Evolutionary conservation across 2,797 vertebrate genomes (phyloP), one percentile per base, ranked within the genome.

Genomic region (Sebastes cheni): DNA sequence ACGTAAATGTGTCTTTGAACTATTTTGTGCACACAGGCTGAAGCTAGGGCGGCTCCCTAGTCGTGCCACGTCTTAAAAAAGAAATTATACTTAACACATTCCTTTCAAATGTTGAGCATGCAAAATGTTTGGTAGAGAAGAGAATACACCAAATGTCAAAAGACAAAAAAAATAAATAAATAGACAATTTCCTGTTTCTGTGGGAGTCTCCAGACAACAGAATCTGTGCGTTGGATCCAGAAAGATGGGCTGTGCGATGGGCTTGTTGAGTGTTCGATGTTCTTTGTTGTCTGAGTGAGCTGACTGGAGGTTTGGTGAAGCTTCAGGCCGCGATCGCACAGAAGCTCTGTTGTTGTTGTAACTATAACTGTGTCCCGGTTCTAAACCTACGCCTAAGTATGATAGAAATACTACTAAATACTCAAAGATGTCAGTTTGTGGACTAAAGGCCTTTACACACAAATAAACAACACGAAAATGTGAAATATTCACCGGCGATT

Each of bases 131-230:
- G 68, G 75, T 82, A 79, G 80, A 80, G 60, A 79, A 61, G 59
- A 89, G 66, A 86, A 82, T 55, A 85, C 78, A 73, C 80, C 82
- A 88, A 88, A 88, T 80, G 67, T 83, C 72, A 82, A 72, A 89
- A 82, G 27, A 80, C 18, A 72, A 60, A 67, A 59, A 74, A 6
- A 73, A 23, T 67, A 56, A 67, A 62, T 65, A 65, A 64, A 72
- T 11, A 77, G 18, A 78, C 59, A 67, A 65, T 66, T 80, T 90
- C 78, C 79, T 89, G 89, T 94, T 92, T 89, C 75, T 91, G 82
- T 83, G 22, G 14, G 67, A 27, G 81, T 90, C 91, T 95, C 92
- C 85, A 61, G 91, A 88, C 91, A 94, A 93, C 94, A 95, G 93
- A 94, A 95, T 73, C 79, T 82, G 83, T 87, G 86, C 56, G 8